Conservation (phyloP, 2,113 vertebrate genomes). For the Smithornis capensis region DNA sequence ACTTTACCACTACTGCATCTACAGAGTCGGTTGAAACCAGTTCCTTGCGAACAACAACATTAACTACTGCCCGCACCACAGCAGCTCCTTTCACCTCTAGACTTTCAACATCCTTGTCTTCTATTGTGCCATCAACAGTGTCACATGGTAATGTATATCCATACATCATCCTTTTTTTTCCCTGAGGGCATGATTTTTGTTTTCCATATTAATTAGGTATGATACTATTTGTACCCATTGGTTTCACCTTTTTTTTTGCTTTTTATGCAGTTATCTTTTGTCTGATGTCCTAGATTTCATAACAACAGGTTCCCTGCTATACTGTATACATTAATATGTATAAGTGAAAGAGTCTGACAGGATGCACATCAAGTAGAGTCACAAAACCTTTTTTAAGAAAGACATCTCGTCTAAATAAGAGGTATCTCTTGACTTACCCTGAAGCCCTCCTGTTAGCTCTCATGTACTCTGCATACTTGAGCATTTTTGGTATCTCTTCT, state of each 20-base stretch:
- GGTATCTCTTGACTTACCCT: background rate
- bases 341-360: background rate
- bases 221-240: background rate
- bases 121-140: background rate
- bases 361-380: background rate
- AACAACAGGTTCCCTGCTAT: background rate
- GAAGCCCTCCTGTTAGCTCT: background rate
- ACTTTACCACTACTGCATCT: background rate
- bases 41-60: background rate
- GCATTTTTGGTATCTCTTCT: background rate
- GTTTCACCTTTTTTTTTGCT: background rate
- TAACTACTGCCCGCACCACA: background rate
- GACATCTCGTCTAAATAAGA: background rate
- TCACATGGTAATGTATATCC: background rate
- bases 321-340: background rate
- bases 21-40: background rate
- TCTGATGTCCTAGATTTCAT: background rate
- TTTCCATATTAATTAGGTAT: fast-evolving
- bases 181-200: fast-evolving
- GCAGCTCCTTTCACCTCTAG: background rate
- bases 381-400: background rate
- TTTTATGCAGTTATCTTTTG: background rate
- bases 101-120: background rate
- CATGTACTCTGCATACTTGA: background rate
- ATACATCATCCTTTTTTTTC: fast-evolving